Percentiles rank a stretch among this genome's conserved stretches.
Conservation (phyloP, 1,140 invertebrate genomes). For the Drosophila parabipectinata region DNA sequence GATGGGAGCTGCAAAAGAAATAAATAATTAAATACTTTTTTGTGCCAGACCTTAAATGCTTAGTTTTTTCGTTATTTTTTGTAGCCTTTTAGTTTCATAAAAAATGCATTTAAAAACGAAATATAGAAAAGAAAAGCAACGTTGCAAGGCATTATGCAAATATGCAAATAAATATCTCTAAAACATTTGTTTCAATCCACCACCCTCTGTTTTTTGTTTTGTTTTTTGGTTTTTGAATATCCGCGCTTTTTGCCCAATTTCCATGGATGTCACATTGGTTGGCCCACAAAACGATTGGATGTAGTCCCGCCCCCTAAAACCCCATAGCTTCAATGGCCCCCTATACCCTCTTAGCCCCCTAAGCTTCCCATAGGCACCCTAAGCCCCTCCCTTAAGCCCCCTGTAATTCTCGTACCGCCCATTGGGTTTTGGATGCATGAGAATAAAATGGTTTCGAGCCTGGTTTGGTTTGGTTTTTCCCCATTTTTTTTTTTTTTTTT, state of each 20-base stretch:
- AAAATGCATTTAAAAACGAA: conserved; percentile 50
- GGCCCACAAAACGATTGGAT: conserved; percentile 60
- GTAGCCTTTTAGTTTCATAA: conserved; percentile 53
- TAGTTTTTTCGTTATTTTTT: neutral
- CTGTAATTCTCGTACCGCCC: conserved; percentile 1
- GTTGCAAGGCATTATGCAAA: conserved; percentile 62
- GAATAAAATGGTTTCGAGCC: conserved; percentile 41
- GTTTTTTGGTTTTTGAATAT: neutral
- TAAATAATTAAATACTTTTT: neutral
- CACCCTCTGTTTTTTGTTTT: neutral
- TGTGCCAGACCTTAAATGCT: neutral
- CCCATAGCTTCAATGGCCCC: neutral
- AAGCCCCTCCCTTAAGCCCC: neutral
- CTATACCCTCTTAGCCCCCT: neutral
- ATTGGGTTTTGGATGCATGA: conserved; percentile 4
- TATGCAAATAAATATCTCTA: conserved; percentile 80
- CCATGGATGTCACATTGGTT: conserved; percentile 55
- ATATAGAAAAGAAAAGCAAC: conserved; percentile 10
- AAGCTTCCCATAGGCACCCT: neutral
- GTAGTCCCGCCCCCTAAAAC: neutral
- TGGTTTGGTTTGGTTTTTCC: neutral
- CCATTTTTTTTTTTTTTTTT: too few species aligned
- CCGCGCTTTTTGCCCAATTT: conserved; percentile 4
- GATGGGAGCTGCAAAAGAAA: conserved; percentile 11
- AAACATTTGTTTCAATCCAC: conserved; percentile 79